A percentile compares a stretch with the other conserved stretches of the same genome.
Evolutionary conservation across 1,140 invertebrate species (phyloP).

Genomic region (Mamestra configurata): DNA sequence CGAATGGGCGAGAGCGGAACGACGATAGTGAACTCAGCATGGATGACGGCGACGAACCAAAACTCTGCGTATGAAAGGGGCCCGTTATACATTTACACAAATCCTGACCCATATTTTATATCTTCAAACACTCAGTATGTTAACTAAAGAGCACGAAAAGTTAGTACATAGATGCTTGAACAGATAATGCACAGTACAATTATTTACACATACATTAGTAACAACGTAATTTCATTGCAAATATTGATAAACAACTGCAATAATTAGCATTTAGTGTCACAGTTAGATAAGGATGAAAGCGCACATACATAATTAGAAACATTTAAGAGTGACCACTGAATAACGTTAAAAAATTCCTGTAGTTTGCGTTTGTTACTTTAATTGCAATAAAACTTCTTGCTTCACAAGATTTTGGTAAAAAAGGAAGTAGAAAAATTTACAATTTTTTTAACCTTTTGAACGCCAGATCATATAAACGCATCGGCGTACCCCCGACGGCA

Average conservation of each 20-base stretch:
- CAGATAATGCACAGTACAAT: conserved; percentile 27
- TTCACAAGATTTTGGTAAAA: too few relatives aligned
- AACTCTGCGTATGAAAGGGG: conserved; percentile 73
- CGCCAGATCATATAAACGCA: too few relatives aligned
- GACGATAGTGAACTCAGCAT: conserved; percentile 78
- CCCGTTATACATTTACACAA: conserved; percentile 64
- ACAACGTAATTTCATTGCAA: conserved; percentile 34
- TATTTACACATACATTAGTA: conserved; percentile 39
- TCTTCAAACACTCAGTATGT: neutral
- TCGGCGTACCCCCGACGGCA: too few relatives aligned
- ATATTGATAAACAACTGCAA: conserved; percentile 49
- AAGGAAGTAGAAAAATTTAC: too few relatives aligned
- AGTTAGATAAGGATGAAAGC: conserved; percentile 35
- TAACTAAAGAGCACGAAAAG: conserved; percentile 10
- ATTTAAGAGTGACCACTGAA: neutral
- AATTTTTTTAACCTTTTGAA: too few relatives aligned
- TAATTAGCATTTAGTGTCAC: conserved; percentile 29
- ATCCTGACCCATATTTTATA: conserved; percentile 62
- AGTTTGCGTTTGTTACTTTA: neutral
- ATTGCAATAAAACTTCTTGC: neutral
- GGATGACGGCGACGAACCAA: conserved; percentile 76
- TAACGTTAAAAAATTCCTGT: neutral
- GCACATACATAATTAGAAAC: neutral
- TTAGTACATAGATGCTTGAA: conserved; percentile 41
- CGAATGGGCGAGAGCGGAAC: conserved; percentile 74